Conservation (phyloP, 2,113 vertebrate genomes). For the Silurus meridionalis region DNA sequence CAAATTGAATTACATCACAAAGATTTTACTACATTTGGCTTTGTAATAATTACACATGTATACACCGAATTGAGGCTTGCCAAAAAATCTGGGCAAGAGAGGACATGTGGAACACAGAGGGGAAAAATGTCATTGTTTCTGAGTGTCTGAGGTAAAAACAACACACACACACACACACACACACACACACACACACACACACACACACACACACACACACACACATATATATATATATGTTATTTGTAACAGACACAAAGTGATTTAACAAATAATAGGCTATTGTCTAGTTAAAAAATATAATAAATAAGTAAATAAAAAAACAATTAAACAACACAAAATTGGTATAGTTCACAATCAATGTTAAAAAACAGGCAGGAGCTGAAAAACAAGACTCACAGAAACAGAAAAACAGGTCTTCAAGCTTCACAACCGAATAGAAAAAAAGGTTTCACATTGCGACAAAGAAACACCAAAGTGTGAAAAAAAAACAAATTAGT, state of each 20-base stretch:
- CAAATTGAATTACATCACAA: not conserved
- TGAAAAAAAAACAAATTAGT: not conserved
- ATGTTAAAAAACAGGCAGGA: too few relatives aligned
- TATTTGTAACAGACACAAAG: not conserved
- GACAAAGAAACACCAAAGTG: not conserved
- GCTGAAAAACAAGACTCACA: too few relatives aligned
- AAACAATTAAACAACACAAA: not conserved
- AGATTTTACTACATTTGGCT: not conserved
- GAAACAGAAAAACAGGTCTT: not conserved
- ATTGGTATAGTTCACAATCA: not conserved
- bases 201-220: too few relatives aligned
- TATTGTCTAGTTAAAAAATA: not conserved
- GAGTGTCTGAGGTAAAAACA: too few relatives aligned
- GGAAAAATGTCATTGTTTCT: not conserved
- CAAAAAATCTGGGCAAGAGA: not conserved
- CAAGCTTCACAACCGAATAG: not conserved
- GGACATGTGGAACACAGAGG: not conserved
- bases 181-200: too few relatives aligned
- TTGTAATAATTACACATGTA: not conserved
- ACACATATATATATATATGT: not conserved
- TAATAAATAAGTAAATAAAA: not conserved
- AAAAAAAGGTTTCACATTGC: not conserved
- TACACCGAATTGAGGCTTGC: not conserved
- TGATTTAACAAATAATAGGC: not conserved
- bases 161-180: too few relatives aligned